Conservation (phyloP, 2,888 invertebrate genomes). For the Pachydiplax longipennis region DNA sequence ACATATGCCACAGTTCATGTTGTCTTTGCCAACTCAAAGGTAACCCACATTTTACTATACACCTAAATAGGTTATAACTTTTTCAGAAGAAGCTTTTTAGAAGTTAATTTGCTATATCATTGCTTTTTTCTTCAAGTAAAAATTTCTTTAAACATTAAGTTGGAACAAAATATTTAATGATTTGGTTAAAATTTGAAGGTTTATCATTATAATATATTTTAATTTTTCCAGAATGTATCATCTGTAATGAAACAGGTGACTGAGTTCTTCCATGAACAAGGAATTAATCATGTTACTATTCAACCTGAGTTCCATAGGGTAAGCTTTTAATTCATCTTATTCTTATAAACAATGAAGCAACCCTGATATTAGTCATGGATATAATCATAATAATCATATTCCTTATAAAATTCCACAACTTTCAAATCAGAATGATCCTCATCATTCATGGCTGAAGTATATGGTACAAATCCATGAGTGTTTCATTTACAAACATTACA, state of each 20-base stretch:
- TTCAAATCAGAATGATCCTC: background rate
- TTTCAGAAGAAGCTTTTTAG: background rate
- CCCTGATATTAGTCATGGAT: background rate
- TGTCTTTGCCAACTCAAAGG: slow-evolving; percentile 71
- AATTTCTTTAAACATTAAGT: too few relatives aligned
- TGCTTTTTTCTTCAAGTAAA: background rate
- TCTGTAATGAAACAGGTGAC: slow-evolving; percentile 67
- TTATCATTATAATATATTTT: background rate
- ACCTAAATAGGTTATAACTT: slow-evolving; percentile 48
- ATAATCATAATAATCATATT: background rate
- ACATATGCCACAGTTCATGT: slow-evolving; percentile 87
- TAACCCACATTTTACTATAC: slow-evolving; percentile 52
- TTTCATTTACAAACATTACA: too few relatives aligned
- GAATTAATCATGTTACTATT: slow-evolving; percentile 83
- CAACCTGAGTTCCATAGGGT: slow-evolving; percentile 78
- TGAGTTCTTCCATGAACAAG: slow-evolving; percentile 79
- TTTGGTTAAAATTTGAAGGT: too few relatives aligned
- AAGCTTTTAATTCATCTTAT: background rate
- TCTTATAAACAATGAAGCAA: too few relatives aligned
- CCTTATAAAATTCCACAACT: background rate
- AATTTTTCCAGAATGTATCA: slow-evolving; percentile 53
- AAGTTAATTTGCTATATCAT: too few relatives aligned
- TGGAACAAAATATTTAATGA: too few relatives aligned
- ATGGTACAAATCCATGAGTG: too few relatives aligned
- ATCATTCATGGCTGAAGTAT: background rate